phyloP scores from a whole-genome alignment of 2,888 invertebrate genomes.

The Listrodromus nycthemerus region DNA sequence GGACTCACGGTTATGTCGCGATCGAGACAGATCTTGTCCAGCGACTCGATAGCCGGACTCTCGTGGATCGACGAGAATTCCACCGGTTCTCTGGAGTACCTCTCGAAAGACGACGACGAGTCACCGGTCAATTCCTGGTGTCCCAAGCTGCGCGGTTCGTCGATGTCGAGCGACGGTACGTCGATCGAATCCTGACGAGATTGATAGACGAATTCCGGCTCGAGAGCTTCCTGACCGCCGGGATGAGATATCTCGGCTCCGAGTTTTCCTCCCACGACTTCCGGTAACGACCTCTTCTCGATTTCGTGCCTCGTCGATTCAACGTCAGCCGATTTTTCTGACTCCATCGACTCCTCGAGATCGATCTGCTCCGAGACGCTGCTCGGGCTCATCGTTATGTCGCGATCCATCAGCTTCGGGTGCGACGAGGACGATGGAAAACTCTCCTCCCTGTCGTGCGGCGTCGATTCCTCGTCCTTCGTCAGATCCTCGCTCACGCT shows the following conservation, averaged over 20 bases:
- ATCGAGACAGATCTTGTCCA: slow-evolving; percentile 75
- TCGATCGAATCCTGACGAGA: slow-evolving; percentile 80
- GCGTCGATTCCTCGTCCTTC: slow-evolving; percentile 80
- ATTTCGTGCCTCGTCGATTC: slow-evolving; percentile 78
- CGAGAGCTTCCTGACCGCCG: slow-evolving; percentile 78
- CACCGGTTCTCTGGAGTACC: slow-evolving; percentile 60
- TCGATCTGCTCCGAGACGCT: slow-evolving; percentile 81
- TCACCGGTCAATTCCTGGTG: slow-evolving; percentile 16
- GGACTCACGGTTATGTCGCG: slow-evolving; percentile 78
- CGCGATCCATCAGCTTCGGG: slow-evolving; percentile 74
- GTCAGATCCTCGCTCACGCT: slow-evolving; percentile 80
- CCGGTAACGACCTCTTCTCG: slow-evolving; percentile 70
- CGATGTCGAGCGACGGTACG: slow-evolving; percentile 79
- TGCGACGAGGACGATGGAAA: slow-evolving; percentile 74
- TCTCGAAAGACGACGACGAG: slow-evolving; percentile 32
- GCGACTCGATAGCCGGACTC: slow-evolving; percentile 77
- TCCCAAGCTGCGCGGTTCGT: slow-evolving; percentile 70
- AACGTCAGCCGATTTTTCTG: slow-evolving; percentile 66
- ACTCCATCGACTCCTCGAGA: slow-evolving; percentile 76
- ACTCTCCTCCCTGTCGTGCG: slow-evolving; percentile 76
- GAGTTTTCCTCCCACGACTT: slow-evolving; percentile 32
- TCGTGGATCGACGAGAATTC: slow-evolving; percentile 76
- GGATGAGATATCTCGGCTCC: slow-evolving; percentile 72
- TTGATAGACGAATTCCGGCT: slow-evolving; percentile 73
- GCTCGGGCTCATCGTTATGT: slow-evolving; percentile 80